phyloP scores from a whole-genome alignment of 2,888 invertebrate genomes.

The Acronicta aceris region DNA sequence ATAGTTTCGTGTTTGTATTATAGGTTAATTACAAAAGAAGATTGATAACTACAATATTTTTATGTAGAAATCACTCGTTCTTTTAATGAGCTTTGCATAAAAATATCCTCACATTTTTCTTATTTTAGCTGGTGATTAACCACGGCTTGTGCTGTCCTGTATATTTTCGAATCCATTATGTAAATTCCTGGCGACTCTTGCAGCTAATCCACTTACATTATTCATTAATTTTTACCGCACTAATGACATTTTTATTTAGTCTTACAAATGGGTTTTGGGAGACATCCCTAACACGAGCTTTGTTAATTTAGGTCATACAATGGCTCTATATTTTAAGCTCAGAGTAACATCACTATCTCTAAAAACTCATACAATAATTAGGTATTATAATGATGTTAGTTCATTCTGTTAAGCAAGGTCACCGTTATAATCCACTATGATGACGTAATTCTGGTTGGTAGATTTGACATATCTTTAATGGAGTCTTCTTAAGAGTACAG shows the following conservation, averaged over 20 bases:
- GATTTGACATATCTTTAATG: no score
- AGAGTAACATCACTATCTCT: not conserved
- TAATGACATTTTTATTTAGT: slow-evolving; percentile 46
- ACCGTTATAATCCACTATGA: no score
- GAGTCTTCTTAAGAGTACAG: no score
- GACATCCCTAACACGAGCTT: not conserved
- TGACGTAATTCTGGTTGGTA: no score
- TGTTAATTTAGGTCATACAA: not conserved
- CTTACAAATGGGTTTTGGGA: slow-evolving; percentile 34
- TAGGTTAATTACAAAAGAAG: no score
- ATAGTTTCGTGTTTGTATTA: no score
- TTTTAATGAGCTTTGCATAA: no score
- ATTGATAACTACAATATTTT: no score
- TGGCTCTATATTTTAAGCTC: not conserved
- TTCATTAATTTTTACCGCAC: slow-evolving; percentile 42
- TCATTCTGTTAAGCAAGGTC: no score
- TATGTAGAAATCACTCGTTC: no score
- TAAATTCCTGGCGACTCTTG: slow-evolving; percentile 40
- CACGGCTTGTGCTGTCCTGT: slow-evolving; percentile 15
- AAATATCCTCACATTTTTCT: not conserved
- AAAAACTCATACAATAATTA: no score
- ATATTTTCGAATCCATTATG: slow-evolving; percentile 47
- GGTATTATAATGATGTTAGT: no score
- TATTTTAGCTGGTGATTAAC: slow-evolving; percentile 30
- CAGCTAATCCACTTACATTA: slow-evolving; percentile 47